Evolutionary conservation across 2,113 vertebrate species (phyloP).

Genomic region (Acanthochromis polyacanthus): DNA sequence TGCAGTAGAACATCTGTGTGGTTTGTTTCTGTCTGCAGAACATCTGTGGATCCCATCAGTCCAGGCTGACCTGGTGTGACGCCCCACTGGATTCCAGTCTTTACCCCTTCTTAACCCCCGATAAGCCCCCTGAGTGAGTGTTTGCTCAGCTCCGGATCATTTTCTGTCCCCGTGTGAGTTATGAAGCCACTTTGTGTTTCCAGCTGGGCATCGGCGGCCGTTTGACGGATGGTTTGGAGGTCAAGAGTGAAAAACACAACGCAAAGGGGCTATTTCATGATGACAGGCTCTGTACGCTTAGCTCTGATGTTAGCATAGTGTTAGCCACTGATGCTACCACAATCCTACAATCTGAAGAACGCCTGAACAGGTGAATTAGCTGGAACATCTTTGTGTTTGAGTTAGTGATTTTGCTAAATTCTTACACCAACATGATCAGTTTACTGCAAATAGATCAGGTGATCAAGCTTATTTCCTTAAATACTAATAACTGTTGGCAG

Average conservation of each 20-base stretch:
- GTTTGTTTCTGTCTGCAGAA: not conserved
- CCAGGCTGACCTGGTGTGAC: not conserved
- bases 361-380: too few species aligned
- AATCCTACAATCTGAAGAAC: too few species aligned
- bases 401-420: too few species aligned
- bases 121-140: not conserved
- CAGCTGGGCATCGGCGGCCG: not conserved
- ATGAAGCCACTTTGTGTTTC: constrained; percentile 1
- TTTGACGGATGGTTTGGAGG: constrained; percentile 31
- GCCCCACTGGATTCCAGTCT: constrained; percentile 16
- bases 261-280: constrained; percentile 22
- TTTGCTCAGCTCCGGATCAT: constrained; percentile 24
- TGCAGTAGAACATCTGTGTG: not conserved
- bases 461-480: too few species aligned
- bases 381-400: too few species aligned
- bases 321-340: constrained; percentile 5
- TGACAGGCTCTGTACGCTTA: constrained; percentile 4
- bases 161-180: constrained; percentile 28
- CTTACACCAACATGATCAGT: too few species aligned
- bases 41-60: constrained; percentile 31
- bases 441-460: too few species aligned
- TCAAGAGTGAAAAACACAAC: not conserved
- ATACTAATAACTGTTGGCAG: too few species aligned
- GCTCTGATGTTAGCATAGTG: not conserved
- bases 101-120: constrained; percentile 17